Evolutionary conservation across 2,113 vertebrate species (phyloP), one percentile per base, ranked within the genome.

Genomic region (Salvator merianae): DNA sequence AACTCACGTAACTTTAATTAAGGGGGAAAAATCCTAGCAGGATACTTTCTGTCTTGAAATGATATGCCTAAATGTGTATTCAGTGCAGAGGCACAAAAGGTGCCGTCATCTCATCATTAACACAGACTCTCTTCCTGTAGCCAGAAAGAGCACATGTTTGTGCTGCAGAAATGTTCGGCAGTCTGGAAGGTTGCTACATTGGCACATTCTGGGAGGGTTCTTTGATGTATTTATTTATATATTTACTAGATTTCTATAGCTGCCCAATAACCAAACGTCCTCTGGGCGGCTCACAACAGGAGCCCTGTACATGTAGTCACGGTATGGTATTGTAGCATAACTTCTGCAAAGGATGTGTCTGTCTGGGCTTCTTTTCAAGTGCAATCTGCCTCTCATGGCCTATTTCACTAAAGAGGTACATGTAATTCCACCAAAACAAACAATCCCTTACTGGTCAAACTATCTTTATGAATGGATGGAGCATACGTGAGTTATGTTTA

Each of bases 1-100:
- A 95, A 94, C 95, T 94, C 68, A 40, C 86, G 91, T 92, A 96
- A 96, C 94, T 97, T 96, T 96, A 97, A 97, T 97, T 96, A 97
- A 96, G 94, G 68, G 83, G 66, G 94, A 90, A 91, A 95, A 95
- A 96, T 93, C 84, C 90, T 95, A 93, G 93, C 93, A 80, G 88
- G 93, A 94, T 94, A 94, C 93, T 93, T 91, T 94, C 95, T 95
- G 93, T 94, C 94, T 95, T 50, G 79, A 90, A 92, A 89, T 94
- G 94, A 93, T 95, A 95, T 91, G 93, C 93, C 95, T 95, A 93
- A 95, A 94, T 94, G 92, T 92, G 93, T 94, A 93, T 93, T 95
- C 94, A 92, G 87, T 72, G 88, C 94, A 88, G 92, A 94, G 92
- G 85, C 94, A 94, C 93, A 94, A 93, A 93, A 93, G 92, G 95